Evolutionary conservation across 2,888 invertebrate species (phyloP).

Genomic region (Agrotis segetum): DNA sequence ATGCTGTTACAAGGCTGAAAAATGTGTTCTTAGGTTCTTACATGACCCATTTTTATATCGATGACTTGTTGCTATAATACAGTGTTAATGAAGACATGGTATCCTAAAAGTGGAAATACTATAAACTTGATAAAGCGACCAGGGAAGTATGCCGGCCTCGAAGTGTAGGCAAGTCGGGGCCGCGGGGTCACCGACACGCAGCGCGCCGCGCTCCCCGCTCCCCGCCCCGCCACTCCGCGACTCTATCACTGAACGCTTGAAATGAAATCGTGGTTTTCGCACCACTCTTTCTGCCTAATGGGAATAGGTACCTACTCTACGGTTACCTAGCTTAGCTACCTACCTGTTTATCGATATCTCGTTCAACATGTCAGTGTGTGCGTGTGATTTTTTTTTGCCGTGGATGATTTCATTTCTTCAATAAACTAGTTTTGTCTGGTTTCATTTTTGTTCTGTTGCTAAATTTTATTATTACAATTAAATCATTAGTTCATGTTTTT

Average conservation of each 20-base stretch:
- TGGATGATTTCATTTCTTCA: conserved; percentile 29
- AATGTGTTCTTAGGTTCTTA: conserved; percentile 3
- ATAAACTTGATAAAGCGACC: conserved; percentile 69
- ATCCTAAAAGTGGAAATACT: conserved; percentile 56
- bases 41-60: neutral
- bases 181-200: conserved; percentile 88
- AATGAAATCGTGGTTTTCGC: conserved; percentile 67
- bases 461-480: conserved; percentile 15
- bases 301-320: conserved; percentile 23
- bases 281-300: conserved; percentile 56
- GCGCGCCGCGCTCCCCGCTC: conserved; percentile 69
- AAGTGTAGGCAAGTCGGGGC: conserved; percentile 81
- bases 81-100: conserved; percentile 23
- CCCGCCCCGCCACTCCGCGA: conserved; percentile 58
- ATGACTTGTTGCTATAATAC: conserved; percentile 17
- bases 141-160: conserved; percentile 77
- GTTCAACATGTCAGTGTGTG: conserved; percentile 34
- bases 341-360: conserved; percentile 32
- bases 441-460: conserved; percentile 17
- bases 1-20: neutral
- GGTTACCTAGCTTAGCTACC: conserved; percentile 17
- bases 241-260: conserved; percentile 70
- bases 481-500: neutral
- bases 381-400: conserved; percentile 38
- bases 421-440: conserved; percentile 38